Conservation (phyloP, 2,888 invertebrate genomes). For the Drosophila koepferae region DNA sequence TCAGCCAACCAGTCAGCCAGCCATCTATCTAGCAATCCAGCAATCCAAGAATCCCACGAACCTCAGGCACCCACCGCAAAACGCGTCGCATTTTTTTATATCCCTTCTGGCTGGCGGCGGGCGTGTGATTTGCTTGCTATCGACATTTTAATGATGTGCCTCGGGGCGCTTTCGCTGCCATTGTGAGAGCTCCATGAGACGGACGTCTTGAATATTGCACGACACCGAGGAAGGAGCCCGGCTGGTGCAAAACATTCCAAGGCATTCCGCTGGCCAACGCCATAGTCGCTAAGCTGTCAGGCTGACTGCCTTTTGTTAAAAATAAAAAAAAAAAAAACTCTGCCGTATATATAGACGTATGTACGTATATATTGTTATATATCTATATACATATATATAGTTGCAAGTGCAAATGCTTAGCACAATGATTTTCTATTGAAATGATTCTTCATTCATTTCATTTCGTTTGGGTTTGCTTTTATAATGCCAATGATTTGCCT, state of each 20-base stretch:
- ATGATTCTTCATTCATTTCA: conserved; percentile 54
- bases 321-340: conserved; percentile 6
- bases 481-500: conserved; percentile 58
- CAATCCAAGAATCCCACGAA: conserved; percentile 12
- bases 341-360: neutral
- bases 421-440: conserved; percentile 41
- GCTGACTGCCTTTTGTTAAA: conserved; percentile 48
- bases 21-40: conserved; percentile 11
- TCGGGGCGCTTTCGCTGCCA: conserved; percentile 68
- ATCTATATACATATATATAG: conserved; percentile 4
- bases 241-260: conserved; percentile 51
- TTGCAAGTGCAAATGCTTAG: conserved; percentile 37
- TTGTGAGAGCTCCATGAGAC: conserved; percentile 56
- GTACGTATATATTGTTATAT: conserved; percentile 1
- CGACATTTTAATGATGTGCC: conserved; percentile 84
- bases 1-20: conserved; percentile 5
- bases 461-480: conserved; percentile 27
- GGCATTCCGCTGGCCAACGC: conserved; percentile 60
- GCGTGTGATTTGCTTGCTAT: conserved; percentile 82
- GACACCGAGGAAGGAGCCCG: conserved; percentile 5
- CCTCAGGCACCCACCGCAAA: conserved; percentile 53
- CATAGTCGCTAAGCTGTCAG: conserved; percentile 54
- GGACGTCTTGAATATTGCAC: conserved; percentile 61
- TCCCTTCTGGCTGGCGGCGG: conserved; percentile 67
- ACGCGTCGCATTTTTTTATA: conserved; percentile 66